Conservation (phyloP, 2,888 invertebrate genomes). For the Ditylenchus weischeri region DNA sequence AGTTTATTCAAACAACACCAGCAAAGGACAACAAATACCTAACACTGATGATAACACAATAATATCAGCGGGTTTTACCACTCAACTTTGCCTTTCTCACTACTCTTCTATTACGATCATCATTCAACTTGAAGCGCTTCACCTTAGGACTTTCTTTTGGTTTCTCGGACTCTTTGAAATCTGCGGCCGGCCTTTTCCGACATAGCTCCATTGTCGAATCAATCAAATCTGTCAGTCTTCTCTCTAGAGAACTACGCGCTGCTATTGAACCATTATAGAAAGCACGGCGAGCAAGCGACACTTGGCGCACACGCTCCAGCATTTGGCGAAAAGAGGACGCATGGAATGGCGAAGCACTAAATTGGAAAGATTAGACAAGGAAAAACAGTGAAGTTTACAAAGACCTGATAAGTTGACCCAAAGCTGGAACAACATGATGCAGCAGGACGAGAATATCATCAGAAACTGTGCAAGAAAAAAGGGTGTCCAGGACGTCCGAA, state of each 20-base stretch:
- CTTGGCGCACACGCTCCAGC: constrained; percentile 21
- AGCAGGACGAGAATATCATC: constrained; percentile 33
- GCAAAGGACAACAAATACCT: too few species aligned
- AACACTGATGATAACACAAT: too few species aligned
- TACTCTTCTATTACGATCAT: too few species aligned
- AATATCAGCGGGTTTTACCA: too few species aligned
- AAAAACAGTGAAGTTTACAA: too few species aligned
- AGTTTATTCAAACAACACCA: too few species aligned
- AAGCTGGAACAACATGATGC: constrained; percentile 29
- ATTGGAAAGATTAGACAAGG: too few species aligned
- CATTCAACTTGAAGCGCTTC: too few species aligned
- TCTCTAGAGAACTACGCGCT: neutral
- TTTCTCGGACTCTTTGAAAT: too few species aligned
- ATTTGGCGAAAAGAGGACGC: constrained; percentile 19
- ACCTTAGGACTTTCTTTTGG: too few species aligned
- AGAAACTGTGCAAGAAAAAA: constrained; percentile 22
- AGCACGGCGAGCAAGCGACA: constrained; percentile 25
- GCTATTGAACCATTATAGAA: constrained; percentile 18
- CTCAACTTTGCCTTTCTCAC: too few species aligned
- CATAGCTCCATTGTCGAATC: neutral
- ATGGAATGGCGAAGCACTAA: constrained; percentile 24
- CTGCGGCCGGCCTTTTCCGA: too few species aligned
- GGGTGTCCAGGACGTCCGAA: constrained; percentile 33
- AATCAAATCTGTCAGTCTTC: neutral
- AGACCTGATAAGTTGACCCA: constrained; percentile 22